These are phyloP conservation scores for Phocoena sinus DNA, from an alignment of 2,113 vertebrate genomes.

Conservation along the genomic window DNA sequence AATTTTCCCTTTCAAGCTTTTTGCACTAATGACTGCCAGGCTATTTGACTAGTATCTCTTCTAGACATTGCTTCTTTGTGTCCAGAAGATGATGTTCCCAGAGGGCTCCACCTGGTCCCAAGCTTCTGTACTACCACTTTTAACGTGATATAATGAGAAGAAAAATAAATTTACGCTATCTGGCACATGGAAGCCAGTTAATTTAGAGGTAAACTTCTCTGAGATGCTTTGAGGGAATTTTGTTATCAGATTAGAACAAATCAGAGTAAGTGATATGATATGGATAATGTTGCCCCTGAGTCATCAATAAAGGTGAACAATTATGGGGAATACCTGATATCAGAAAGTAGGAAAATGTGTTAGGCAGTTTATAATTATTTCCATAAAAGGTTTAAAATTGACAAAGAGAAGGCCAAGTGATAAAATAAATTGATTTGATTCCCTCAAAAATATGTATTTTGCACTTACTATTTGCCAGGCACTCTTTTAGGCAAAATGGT, in stretches of 20 bases:
- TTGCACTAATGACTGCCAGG: not conserved
- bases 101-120: not conserved
- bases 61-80: not conserved
- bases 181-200: not conserved
- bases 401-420: not conserved
- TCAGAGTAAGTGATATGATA: not conserved
- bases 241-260: not conserved
- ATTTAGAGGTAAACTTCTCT: not conserved
- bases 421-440: not conserved
- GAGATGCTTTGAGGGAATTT: not conserved
- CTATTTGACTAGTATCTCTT: not conserved
- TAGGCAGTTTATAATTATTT: not conserved
- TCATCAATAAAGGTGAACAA: not conserved
- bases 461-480: not conserved
- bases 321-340: not conserved
- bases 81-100: not conserved
- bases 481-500: not conserved
- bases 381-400: not conserved
- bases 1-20: not conserved
- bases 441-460: not conserved
- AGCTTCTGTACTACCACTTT: not conserved
- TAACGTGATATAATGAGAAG: not conserved
- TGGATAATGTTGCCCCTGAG: not conserved
- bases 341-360: not conserved
- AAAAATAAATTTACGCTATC: not conserved